Conservation (phyloP, 1,140 invertebrate species). For the Xylocopa sonorina region DNA sequence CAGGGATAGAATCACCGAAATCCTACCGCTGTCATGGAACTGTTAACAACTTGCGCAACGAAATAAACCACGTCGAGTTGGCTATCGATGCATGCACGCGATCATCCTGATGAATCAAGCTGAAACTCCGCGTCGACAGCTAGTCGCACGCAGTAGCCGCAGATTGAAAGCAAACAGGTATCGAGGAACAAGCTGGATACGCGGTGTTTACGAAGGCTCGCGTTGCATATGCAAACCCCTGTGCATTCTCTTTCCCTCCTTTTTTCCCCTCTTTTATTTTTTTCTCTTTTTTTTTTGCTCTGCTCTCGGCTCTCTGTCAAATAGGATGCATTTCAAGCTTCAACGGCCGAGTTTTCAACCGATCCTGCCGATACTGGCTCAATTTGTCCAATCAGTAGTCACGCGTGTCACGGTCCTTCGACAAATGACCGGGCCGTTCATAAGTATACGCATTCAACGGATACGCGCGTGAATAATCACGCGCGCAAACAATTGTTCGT, state of each 20-base stretch:
- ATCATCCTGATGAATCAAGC: slow-evolving; percentile 47
- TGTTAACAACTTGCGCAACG: neutral
- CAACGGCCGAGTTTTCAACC: neutral
- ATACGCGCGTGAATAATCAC: slow-evolving; percentile 37
- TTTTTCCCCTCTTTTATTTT: neutral
- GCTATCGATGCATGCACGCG: neutral
- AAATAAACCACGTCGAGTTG: neutral
- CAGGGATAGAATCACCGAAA: no score
- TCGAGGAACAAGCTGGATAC: slow-evolving; percentile 35
- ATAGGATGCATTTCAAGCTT: neutral
- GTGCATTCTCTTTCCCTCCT: no score
- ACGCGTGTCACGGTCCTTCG: slow-evolving; percentile 1
- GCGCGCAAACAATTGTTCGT: slow-evolving; percentile 41
- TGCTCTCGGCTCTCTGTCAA: neutral
- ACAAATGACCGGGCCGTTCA: slow-evolving; percentile 8
- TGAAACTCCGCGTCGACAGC: neutral
- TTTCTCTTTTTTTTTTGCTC: neutral
- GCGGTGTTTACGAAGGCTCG: slow-evolving; percentile 52
- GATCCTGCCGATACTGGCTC: neutral
- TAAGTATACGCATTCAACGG: slow-evolving; percentile 34
- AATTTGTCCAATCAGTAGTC: slow-evolving; percentile 27
- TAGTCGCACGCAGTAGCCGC: slow-evolving; percentile 45
- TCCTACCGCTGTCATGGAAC: neutral
- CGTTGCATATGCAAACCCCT: slow-evolving; percentile 32
- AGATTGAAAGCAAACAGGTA: slow-evolving; percentile 67